Base-by-base conservation (phyloP, 2,888 invertebrate genomes). In the Idaea dimidiata region DNA sequence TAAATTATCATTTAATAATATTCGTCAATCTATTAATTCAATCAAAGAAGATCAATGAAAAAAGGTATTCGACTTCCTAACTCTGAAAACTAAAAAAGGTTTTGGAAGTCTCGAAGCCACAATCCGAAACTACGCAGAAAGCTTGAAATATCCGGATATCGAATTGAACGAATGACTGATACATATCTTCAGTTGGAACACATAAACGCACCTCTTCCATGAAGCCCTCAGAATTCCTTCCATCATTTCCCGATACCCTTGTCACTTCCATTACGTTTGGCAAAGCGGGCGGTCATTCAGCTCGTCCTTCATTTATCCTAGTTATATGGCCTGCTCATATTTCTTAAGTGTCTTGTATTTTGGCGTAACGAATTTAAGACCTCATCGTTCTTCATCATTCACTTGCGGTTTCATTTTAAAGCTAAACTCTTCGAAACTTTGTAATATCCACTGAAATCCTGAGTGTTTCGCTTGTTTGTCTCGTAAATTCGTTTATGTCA, bases 191-290 rank as follows among this genome's bases (percentile, higher is more conserved):
- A 75, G 72, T 63, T 61, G 69, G 66, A 67, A 66, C 78, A 85
- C 84, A 85, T 89, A 89, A 89, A 85, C 81, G 81, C 80, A 83
- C 80, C 80, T 83, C 82, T 82, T 74, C 74, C 79, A 73, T 70
- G 77, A 74, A 81, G 81, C 85, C 84, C 82, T 84, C 74, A 75
- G 81, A 85, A 88, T 88, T 90, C 85, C 87, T 87, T 86, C 84
- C 79, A 89, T 89, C 88, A 88, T 89, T 89, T 86, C 79, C 80
- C 81, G 83, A 77, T 84, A 89, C 89, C 91, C 91, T 91, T 89
- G 89, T 91, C 90, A 89, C 84, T 88, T 86, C 86, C 87, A 88
- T 91, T 91, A 89, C 87, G 82, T 80, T 82, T 81, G 80, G 81
- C 78, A 77, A 77, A 81, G 80, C 79, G 82, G 74, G 76, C 78